A percentile compares a stretch with the other conserved stretches of the same genome.
These are phyloP conservation scores for Melanotaenia pygmaea DNA, from an alignment of 2,797 vertebrate genomes.

Conservation along the genomic window DNA sequence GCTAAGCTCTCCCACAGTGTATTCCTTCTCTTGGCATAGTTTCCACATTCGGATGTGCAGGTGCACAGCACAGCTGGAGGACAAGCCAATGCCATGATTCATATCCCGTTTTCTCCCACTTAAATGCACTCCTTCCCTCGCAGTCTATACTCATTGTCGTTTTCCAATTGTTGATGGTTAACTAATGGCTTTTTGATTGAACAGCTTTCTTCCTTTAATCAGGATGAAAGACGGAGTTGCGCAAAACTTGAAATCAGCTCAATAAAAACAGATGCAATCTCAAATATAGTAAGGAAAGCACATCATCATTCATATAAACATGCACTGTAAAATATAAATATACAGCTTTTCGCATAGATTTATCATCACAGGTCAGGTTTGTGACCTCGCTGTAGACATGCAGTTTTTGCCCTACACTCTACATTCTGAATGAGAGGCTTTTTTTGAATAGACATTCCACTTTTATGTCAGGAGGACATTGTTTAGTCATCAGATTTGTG, in stretches of 20 bases:
- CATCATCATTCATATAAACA: background rate
- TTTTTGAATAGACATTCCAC: conserved; percentile 69
- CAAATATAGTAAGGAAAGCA: background rate
- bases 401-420: conserved; percentile 48
- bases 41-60: conserved; percentile 72
- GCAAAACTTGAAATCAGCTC: background rate
- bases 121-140: background rate
- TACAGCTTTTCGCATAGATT: background rate
- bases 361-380: conserved; percentile 28
- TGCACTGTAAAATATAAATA: background rate
- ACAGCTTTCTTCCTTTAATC: conserved; percentile 11
- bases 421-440: conserved; percentile 55
- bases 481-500: conserved; percentile 81
- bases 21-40: conserved; percentile 57
- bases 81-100: conserved; percentile 74
- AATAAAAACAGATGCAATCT: background rate
- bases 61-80: conserved; percentile 77
- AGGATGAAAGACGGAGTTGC: background rate
- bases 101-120: conserved; percentile 49
- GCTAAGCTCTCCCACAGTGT: conserved; percentile 42
- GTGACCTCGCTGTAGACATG: conserved; percentile 52
- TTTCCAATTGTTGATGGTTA: conserved; percentile 29
- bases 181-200: conserved; percentile 32
- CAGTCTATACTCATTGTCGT: conserved; percentile 23
- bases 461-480: conserved; percentile 74